These are phyloP conservation scores for Emydura subglobosa DNA, from an alignment of 2,113 vertebrate genomes.

Conservation along the genomic window DNA sequence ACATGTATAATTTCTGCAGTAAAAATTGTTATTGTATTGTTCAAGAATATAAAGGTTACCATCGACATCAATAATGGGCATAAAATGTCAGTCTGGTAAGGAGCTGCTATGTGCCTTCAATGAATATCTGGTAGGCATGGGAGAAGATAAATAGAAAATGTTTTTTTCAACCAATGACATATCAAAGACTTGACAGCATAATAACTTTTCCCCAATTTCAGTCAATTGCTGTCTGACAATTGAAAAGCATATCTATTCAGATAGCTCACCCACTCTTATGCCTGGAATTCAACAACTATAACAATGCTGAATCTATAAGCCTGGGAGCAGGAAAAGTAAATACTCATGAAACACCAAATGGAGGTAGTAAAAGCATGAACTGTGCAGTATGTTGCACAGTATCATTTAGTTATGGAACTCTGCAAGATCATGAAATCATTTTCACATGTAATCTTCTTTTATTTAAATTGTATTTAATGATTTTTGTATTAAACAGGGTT, in stretches of 20 bases:
- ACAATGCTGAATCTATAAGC: constrained; percentile 32
- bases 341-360: constrained; percentile 29
- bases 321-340: constrained; percentile 42
- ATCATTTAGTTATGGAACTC: constrained; percentile 54
- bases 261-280: constrained; percentile 39
- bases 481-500: not conserved
- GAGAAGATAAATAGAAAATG: constrained; percentile 21
- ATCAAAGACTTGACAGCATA: constrained; percentile 63
- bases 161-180: constrained; percentile 56
- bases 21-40: not conserved
- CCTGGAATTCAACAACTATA: constrained; percentile 46
- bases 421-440: constrained; percentile 22
- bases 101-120: constrained; percentile 1
- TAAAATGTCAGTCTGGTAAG: not conserved
- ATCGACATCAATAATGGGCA: not conserved
- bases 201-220: constrained; percentile 57
- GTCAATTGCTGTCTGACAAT: constrained; percentile 59
- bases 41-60: not conserved
- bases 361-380: constrained; percentile 57
- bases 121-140: constrained; percentile 38
- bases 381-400: not conserved
- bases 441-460: not conserved
- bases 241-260: constrained; percentile 58
- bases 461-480: not conserved
- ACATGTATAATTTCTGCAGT: not conserved